These are phyloP conservation scores for Peucedramus taeniatus DNA, from an alignment of 2,113 vertebrate genomes.

Conservation along the genomic window DNA sequence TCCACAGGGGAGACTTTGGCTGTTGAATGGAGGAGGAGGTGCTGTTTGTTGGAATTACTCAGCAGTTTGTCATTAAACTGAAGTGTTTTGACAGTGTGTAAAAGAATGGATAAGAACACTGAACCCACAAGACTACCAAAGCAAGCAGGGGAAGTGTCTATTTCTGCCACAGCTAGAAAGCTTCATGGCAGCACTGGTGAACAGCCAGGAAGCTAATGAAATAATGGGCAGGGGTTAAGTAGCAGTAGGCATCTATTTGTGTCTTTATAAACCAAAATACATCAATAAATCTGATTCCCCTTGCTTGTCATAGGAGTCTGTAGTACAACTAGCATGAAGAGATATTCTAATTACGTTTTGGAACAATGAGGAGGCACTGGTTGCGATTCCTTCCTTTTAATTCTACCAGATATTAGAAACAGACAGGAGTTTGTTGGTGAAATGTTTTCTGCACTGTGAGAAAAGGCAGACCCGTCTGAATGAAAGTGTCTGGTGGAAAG, in stretches of 20 bases:
- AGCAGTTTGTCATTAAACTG: neutral
- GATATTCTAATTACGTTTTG: neutral
- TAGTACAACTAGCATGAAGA: slow-evolving; percentile 72
- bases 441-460: neutral
- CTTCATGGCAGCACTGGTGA: neutral
- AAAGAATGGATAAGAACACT: neutral
- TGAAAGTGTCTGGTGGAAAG: neutral
- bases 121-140: neutral
- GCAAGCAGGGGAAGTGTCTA: neutral
- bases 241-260: neutral
- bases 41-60: neutral
- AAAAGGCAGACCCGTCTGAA: neutral
- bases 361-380: neutral
- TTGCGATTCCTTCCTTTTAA: neutral
- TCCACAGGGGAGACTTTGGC: neutral
- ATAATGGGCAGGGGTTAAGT: neutral
- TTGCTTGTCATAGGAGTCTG: slow-evolving; percentile 73
- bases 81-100: neutral
- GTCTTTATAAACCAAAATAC: neutral
- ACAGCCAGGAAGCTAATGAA: neutral
- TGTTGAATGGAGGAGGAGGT: neutral
- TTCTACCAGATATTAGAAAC: neutral
- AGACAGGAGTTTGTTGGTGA: neutral
- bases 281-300: slow-evolving; percentile 76
- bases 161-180: neutral